phyloP scores from a whole-genome alignment of 2,113 vertebrate species.

The Gila orcuttii region DNA sequence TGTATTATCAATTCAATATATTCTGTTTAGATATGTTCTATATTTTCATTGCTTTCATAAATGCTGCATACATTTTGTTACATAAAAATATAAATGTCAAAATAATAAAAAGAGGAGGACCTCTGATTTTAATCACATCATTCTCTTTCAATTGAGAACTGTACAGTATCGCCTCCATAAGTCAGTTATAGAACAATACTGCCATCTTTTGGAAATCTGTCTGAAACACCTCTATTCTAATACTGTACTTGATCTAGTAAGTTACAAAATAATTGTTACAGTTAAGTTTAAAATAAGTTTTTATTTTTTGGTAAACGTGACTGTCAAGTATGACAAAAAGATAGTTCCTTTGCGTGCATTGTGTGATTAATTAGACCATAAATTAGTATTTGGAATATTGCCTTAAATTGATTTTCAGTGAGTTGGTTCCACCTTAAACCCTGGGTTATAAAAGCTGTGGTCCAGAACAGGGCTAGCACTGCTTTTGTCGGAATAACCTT shows the following conservation, averaged over 20 bases:
- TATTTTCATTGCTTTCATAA: not conserved
- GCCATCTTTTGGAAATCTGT: slow-evolving; percentile 50
- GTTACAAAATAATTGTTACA: not conserved
- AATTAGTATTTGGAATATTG: too few species aligned
- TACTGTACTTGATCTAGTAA: not conserved
- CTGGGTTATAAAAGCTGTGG: not conserved
- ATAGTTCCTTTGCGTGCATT: not conserved
- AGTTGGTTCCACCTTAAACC: not conserved
- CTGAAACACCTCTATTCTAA: not conserved
- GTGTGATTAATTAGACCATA: too few species aligned
- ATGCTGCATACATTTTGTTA: not conserved
- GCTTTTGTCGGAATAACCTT: not conserved
- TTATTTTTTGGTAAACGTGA: not conserved
- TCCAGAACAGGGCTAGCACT: not conserved
- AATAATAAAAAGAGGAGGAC: not conserved
- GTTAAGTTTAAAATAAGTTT: not conserved
- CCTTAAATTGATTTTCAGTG: not conserved
- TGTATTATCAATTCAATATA: not conserved
- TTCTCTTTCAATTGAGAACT: not conserved
- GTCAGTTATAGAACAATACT: slow-evolving; percentile 30
- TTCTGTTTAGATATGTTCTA: not conserved
- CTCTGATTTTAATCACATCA: not conserved
- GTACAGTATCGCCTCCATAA: not conserved
- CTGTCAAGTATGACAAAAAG: not conserved
- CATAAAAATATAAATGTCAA: not conserved